Evolutionary conservation across 2,797 vertebrate genomes (phyloP).

Genomic region (Holocentrus rufus): DNA sequence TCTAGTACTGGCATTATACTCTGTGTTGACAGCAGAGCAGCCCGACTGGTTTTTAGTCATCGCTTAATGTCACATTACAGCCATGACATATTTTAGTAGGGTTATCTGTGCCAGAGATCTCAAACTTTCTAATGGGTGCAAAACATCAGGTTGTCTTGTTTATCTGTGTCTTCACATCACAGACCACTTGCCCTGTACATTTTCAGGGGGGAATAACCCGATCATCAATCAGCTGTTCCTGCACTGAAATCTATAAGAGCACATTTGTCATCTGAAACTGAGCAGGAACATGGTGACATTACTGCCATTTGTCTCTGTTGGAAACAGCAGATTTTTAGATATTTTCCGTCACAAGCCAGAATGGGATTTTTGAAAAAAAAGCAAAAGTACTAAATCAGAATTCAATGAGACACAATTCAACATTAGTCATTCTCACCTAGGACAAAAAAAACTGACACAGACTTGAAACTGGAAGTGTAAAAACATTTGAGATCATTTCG

Average conservation of each 20-base stretch:
- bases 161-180: neutral
- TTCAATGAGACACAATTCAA: neutral
- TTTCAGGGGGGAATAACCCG: neutral
- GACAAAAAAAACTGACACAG: neutral
- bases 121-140: slow-evolving; percentile 8
- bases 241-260: neutral
- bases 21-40: slow-evolving; percentile 57
- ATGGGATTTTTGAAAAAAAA: neutral
- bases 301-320: neutral
- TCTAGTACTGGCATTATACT: neutral
- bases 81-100: slow-evolving; percentile 9
- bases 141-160: neutral
- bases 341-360: slow-evolving; percentile 9
- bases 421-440: neutral
- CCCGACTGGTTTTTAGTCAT: slow-evolving; percentile 71
- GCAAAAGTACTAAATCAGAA: neutral
- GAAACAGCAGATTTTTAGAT: neutral
- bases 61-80: slow-evolving; percentile 34
- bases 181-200: neutral
- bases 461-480: slow-evolving; percentile 20
- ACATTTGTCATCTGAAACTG: neutral
- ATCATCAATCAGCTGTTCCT: slow-evolving; percentile 1
- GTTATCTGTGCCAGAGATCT: slow-evolving; percentile 1
- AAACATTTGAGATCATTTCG: neutral
- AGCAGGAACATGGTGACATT: neutral